These are phyloP conservation scores for Notarius quadriscutis DNA, from an alignment of 2,113 vertebrate species.

Conservation along the genomic window DNA sequence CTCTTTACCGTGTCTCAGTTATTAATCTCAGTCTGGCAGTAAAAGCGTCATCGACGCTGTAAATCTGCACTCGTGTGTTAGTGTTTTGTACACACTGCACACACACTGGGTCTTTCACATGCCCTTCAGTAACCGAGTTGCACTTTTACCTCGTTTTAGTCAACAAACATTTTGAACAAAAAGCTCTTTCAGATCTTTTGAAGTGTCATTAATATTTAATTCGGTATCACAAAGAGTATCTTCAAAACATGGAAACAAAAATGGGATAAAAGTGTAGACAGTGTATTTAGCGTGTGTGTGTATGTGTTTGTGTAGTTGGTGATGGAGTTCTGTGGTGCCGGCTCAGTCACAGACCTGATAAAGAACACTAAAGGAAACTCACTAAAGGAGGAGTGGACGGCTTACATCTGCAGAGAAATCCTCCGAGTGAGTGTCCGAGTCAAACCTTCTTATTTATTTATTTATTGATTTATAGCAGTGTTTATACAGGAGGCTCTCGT, in stretches of 20 bases:
- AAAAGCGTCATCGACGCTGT: background rate
- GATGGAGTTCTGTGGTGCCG: slow-evolving; percentile 98
- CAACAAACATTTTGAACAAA: background rate
- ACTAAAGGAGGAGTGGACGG: slow-evolving; percentile 97
- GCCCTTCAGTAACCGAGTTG: background rate
- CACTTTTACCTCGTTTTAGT: background rate
- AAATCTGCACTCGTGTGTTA: background rate
- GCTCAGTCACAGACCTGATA: slow-evolving; percentile 96
- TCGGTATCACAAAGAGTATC: background rate
- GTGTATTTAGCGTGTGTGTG: background rate
- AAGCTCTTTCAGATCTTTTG: background rate
- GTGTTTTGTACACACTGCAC: background rate
- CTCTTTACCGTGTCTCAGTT: background rate
- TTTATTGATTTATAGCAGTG: no score
- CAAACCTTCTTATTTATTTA: background rate
- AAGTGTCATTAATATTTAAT: background rate
- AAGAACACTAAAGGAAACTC: slow-evolving; percentile 99
- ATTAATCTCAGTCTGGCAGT: background rate
- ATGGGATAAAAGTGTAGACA: background rate
- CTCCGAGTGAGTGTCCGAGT: slow-evolving; percentile 79
- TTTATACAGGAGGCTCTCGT: no score
- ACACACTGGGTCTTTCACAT: background rate
- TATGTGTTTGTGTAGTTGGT: slow-evolving; percentile 77
- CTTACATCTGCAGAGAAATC: slow-evolving; percentile 98
- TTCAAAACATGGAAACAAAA: background rate